phyloP scores from a whole-genome alignment of 2,113 vertebrate species.

The Cariama cristata region DNA sequence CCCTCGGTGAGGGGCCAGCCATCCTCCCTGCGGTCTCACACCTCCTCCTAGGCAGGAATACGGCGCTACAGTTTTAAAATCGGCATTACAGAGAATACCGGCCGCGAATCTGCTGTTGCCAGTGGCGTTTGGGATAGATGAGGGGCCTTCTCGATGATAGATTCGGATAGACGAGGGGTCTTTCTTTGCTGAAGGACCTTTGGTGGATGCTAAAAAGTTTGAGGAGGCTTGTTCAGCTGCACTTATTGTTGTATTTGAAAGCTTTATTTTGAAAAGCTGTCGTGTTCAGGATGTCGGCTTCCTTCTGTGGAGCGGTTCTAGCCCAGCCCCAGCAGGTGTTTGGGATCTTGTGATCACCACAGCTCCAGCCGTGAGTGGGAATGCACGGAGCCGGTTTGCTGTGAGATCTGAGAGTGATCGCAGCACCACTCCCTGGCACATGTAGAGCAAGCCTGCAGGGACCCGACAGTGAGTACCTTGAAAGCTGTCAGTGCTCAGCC shows the following conservation, averaged over 20 bases:
- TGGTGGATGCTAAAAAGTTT: conserved; percentile 2
- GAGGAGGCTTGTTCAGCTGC: neutral
- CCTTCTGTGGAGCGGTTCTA: neutral
- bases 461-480: neutral
- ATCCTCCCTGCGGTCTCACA: accelerated
- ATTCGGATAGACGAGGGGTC: neutral
- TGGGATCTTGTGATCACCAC: neutral
- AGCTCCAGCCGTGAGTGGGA: neutral
- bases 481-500: neutral
- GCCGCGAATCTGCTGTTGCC: neutral
- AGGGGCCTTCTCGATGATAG: neutral
- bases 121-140: neutral
- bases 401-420: neutral
- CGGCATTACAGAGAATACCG: neutral
- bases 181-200: neutral
- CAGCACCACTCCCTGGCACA: neutral
- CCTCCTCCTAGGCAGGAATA: neutral
- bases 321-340: conserved; percentile 14
- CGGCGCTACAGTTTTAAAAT: neutral
- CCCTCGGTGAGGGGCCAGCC: neutral
- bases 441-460: neutral
- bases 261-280: neutral
- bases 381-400: neutral
- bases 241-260: neutral
- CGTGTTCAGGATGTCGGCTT: neutral